phyloP scores from a whole-genome alignment of 2,113 vertebrate genomes.

The Craseonycteris thonglongyai region DNA sequence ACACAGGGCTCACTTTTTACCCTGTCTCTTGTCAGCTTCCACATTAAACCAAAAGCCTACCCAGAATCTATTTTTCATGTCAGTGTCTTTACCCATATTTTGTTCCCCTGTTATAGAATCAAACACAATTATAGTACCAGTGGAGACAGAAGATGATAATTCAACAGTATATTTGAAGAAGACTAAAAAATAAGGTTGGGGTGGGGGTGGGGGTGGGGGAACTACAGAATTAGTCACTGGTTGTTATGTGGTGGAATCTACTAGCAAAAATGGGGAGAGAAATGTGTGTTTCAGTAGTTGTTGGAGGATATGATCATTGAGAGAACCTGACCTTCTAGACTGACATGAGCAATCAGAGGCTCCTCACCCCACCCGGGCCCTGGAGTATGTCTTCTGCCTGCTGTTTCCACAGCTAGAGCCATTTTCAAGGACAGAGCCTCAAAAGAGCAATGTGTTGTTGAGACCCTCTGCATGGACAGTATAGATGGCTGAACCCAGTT shows the following conservation, averaged over 20 bases:
- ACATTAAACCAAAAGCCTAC: not conserved
- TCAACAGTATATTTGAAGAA: constrained; percentile 23
- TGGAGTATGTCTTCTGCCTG: not conserved
- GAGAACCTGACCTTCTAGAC: not conserved
- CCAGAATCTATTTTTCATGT: not conserved
- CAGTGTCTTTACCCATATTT: not conserved
- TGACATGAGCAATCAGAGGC: not conserved
- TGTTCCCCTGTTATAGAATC: not conserved
- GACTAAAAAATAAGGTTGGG: constrained; percentile 35
- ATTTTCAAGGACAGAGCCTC: not conserved
- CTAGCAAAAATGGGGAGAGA: not conserved
- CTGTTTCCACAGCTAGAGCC: not conserved
- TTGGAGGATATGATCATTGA: not conserved
- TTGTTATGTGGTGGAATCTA: not conserved
- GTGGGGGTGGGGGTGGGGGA: too few relatives aligned
- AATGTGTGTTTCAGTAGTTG: not conserved
- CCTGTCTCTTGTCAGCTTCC: not conserved
- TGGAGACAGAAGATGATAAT: not conserved
- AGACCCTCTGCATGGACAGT: not conserved
- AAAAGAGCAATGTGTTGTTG: not conserved
- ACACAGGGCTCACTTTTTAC: not conserved
- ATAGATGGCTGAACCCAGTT: not conserved
- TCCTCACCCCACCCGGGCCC: not conserved
- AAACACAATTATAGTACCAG: not conserved
- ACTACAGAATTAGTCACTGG: not conserved